Evolutionary conservation across 2,888 invertebrate genomes (phyloP), one percentile per base, ranked within the genome.

Genomic region (Dysmachus trigonus): DNA sequence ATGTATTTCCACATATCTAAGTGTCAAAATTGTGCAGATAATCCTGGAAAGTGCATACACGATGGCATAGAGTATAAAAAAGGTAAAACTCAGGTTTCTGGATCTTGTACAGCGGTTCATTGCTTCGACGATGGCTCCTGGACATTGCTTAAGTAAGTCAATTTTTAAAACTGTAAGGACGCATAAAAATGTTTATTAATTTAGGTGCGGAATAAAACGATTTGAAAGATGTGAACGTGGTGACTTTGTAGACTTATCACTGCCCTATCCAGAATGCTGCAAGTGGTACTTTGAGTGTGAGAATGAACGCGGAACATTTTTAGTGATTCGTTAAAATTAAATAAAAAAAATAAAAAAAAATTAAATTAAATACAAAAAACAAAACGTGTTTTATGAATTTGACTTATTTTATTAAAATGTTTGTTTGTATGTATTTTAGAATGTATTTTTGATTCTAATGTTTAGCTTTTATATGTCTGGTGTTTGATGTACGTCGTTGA

Each of bases 21-120:
- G 51, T 53, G 51, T 18, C 22, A 8, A 53, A 8, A 18, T 53
- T 53, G 7, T 22, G 2, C 15, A 77, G 77, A 41, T 47, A 41
- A 31, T 77, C 77, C 77, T 47, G 77, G 77, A 77, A 77, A 51
- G 6, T 77, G 77, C 22, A 30, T 77, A 8, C 47, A 41, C 30
- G 47, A 77, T 27, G 77, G 27, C 7, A 47, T 22, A 41, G 77
- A 77, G 22, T 15, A 47, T 4, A 1, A 5, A 1, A 18, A 8
- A 22, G 77, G 77, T 3, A 41, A 41, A 0, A 47, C 6, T 27
- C 41, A 77, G 13, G 15, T 77, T 33, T 2, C 15, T 13, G 41
- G 41, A 41, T 8, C 7, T 0, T 77, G 77, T 18, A 27, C 18
- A 0, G 27, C 4, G 1, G 27, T 41, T 22, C 15, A 33, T 27